Base-by-base conservation (phyloP, 1,140 invertebrate species). In the Berghia stephanieae region DNA sequence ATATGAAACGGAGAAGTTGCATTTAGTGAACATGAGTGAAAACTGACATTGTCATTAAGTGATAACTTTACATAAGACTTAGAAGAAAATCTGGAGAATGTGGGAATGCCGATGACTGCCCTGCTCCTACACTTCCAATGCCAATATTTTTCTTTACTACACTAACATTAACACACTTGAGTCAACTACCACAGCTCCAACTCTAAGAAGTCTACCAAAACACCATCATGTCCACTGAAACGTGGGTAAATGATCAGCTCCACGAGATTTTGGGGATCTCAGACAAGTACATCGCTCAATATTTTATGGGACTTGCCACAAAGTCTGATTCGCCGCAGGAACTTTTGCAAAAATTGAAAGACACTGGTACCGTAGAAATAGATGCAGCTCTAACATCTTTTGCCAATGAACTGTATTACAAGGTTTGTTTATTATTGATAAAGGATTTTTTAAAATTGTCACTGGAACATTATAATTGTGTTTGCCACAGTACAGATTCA, bases 211-310 rank as follows among this genome's bases (percentile, higher is more conserved):
- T 16, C 13, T 24, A 3, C 40, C 8, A 27, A 24, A 10, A 6
- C 8, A 68, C 18, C n/a, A 78, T 78, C 70, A 71, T 71, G 10
- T 31, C 71, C 8, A 75, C 77, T 43, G 79, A 81, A 24, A 82
- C 82, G 55, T 92, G 92, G 92, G 91, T 92, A 0, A 90, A 87
- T 68, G 91, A 92, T 79, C 83, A 90, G 77, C 88, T 92, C 2
- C 89, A 91, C 78, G 90, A 91, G 76, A 89, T 92, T 73, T 78
- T 92, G 55, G 91, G 91, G 8, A 89, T 92, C 83, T 91, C 91
- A 71, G 91, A 92, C 80, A 88, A 88, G 79, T 87, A 87, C 67
- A 88, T 92, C 42, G 86, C 88, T 1, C 89, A 92, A 77, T 92
- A 90, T 86, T 87, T 92, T 43, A 87, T 91, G 34, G 89, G 87